phyloP scores from a whole-genome alignment of 2,888 invertebrate genomes.

The Germaria angustata region DNA sequence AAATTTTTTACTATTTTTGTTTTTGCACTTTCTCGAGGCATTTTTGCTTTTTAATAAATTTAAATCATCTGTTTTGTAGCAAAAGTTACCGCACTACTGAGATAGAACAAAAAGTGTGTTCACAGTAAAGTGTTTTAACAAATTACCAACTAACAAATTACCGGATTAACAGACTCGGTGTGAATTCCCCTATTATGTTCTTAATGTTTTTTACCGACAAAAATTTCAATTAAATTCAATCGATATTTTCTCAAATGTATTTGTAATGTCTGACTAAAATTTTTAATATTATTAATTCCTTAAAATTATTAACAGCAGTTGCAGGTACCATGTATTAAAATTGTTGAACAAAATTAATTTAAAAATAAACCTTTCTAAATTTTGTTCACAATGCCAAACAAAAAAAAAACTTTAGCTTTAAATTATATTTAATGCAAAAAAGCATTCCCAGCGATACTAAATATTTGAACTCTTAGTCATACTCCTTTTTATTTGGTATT shows the following conservation, averaged over 20 bases:
- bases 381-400: background rate
- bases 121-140: no score
- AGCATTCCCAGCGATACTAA: conserved; percentile 11
- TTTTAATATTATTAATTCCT: background rate
- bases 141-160: no score
- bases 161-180: no score
- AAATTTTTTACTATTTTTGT: no score
- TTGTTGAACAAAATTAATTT: background rate
- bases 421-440: conserved; percentile 17
- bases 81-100: no score
- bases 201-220: no score
- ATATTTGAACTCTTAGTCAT: conserved; percentile 52
- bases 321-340: background rate
- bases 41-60: no score
- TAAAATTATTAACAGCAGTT: background rate
- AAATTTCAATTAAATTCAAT: no score
- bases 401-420: background rate
- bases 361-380: conserved; percentile 44
- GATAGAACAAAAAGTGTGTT: no score
- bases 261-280: background rate
- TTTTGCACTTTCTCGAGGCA: no score
- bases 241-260: background rate
- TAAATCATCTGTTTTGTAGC: no score
- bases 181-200: no score
- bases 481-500: conserved; percentile 11